Base-by-base conservation (phyloP, 2,888 invertebrate species). In the Pandemis corylana region DNA sequence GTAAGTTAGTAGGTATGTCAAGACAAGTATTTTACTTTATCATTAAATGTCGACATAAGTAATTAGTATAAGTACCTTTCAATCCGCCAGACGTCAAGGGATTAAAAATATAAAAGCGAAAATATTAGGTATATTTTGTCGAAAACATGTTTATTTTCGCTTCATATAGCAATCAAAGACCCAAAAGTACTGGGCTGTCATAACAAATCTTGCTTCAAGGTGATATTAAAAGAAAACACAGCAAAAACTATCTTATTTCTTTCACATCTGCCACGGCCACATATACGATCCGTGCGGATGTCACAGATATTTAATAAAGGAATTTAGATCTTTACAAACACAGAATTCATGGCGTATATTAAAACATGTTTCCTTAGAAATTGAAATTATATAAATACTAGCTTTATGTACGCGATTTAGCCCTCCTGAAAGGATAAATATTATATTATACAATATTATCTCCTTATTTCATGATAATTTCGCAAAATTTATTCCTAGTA, bases 151-250 rank as follows among this genome's bases (percentile, higher is more conserved):
- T 56, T 56, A 20, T 20, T 59, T 28, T 59, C 28, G 28, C 59
- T 59, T 59, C 12, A 7, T 15, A 56, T 56, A 59, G 1, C 12
- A 59, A 12, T 28, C 59, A 59, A 59, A 28, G 9, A 59, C 12
- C 12, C 7, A 12, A 28, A 28, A 15, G 7, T 28, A 28, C 28
- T 59, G 59, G 59, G 28, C 51, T 44, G 62, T 72, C 62, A 72
- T n/a, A 72, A 62, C 28, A 67, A 20, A 72, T 63, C 42, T 36
- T 72, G 62, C 15, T 68, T 63, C 36, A 10, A 28, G 68, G 44
- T 53, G 42, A 68, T 68, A 72, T 72, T 68, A 63, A 67, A 62
- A 67, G 67, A 62, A 62, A 68, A 51, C 42, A 42, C 49, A 67
- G 53, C 67, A 67, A 72, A 67, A 62, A 67, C 72, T 51, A 61